Conservation (phyloP, 2,888 invertebrate species). For the Philopedon plagiatum region DNA sequence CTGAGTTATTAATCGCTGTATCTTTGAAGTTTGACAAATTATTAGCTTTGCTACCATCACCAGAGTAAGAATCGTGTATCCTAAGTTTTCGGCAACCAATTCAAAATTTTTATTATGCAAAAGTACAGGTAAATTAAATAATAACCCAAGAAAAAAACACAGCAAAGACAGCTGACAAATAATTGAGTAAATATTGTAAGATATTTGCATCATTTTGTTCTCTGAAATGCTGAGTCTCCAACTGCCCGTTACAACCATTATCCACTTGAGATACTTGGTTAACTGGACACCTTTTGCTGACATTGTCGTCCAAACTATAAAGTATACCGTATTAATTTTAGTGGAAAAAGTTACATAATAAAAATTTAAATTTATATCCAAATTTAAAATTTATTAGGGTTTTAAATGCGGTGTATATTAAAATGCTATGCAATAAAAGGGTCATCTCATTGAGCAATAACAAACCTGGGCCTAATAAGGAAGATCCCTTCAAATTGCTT, state of each 20-base stretch:
- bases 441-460: too few relatives aligned
- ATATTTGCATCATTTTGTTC: not conserved
- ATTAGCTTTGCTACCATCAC: slow-evolving; percentile 13
- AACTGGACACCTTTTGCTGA: not conserved
- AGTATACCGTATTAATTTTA: too few relatives aligned
- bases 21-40: slow-evolving; percentile 2
- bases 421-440: too few relatives aligned
- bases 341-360: too few relatives aligned
- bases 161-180: not conserved
- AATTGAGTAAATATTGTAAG: not conserved
- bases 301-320: not conserved
- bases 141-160: not conserved
- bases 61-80: not conserved
- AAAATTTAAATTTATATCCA: too few relatives aligned
- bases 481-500: too few relatives aligned
- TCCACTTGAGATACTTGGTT: not conserved
- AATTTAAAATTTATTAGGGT: too few relatives aligned
- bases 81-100: slow-evolving; percentile 5
- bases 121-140: not conserved
- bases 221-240: not conserved
- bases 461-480: too few relatives aligned
- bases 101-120: not conserved
- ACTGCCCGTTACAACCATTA: slow-evolving; percentile 3
- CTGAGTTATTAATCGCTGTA: not conserved
- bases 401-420: too few relatives aligned